These are phyloP conservation scores for Amblyjoppa proteus DNA, from an alignment of 2,888 invertebrate species.

Conservation along the genomic window DNA sequence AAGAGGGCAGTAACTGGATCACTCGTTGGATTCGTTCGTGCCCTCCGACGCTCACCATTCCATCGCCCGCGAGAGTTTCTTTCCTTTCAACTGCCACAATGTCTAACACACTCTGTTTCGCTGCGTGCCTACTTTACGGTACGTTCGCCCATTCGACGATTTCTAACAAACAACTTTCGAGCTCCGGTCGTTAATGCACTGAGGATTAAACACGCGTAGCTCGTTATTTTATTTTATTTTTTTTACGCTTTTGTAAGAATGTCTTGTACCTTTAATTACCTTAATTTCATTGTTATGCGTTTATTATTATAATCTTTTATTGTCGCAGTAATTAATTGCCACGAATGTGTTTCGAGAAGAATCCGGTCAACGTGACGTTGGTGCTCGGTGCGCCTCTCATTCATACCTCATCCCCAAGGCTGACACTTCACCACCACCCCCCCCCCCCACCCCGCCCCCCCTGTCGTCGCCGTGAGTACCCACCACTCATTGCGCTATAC, in stretches of 20 bases:
- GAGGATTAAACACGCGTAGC: not conserved
- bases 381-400: not conserved
- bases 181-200: not conserved
- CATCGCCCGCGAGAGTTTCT: conserved; percentile 54
- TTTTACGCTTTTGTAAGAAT: not conserved
- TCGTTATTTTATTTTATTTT: too few species aligned
- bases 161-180: conserved; percentile 50
- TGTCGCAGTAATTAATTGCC: not conserved
- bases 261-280: not conserved
- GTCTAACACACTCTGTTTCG: conserved; percentile 44
- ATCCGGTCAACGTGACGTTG: not conserved
- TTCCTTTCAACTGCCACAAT: conserved; percentile 43
- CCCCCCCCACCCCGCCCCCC: too few species aligned
- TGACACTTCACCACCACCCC: not conserved
- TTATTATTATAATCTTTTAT: not conserved
- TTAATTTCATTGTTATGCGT: not conserved
- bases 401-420: not conserved
- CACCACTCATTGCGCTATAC: conserved; percentile 53
- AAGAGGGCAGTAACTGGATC: conserved; percentile 68
- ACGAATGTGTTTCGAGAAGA: conserved; percentile 3
- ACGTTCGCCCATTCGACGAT: conserved; percentile 36
- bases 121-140: conserved; percentile 53
- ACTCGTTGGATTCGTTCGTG: conserved; percentile 61
- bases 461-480: conserved; percentile 34
- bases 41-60: conserved; percentile 56